Conservation (phyloP, 2,888 invertebrate genomes). For the Hypercompe scribonia region DNA sequence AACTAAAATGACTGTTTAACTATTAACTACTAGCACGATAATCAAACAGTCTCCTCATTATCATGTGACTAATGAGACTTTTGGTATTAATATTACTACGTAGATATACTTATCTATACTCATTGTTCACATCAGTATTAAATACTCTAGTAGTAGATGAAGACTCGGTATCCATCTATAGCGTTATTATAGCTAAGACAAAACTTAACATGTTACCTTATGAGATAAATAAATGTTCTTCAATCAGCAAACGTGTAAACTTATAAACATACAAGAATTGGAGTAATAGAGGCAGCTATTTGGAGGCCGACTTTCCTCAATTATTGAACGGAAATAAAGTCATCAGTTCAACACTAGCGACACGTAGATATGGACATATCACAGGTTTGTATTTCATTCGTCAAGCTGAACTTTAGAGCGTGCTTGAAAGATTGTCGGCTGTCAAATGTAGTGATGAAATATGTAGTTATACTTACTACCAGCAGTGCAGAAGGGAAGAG, state of each 20-base stretch:
- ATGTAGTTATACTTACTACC: neutral
- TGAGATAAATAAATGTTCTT: constrained; percentile 19
- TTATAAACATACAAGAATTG: constrained; percentile 29
- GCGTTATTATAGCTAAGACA: neutral
- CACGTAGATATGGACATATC: neutral
- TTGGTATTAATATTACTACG: too few species aligned
- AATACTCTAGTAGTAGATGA: neutral
- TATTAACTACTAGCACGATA: too few species aligned
- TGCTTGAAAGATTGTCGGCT: neutral
- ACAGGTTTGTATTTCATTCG: neutral
- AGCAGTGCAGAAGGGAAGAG: neutral
- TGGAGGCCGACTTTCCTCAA: constrained; percentile 50
- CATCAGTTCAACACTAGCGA: constrained; percentile 39
- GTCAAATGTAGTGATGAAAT: neutral
- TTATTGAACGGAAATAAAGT: constrained; percentile 60
- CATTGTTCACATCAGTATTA: too few species aligned
- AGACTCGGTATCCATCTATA: neutral
- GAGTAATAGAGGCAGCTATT: constrained; percentile 44
- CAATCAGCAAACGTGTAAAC: constrained; percentile 23
- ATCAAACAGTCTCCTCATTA: too few species aligned
- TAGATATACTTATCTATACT: too few species aligned
- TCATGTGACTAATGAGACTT: too few species aligned
- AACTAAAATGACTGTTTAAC: too few species aligned
- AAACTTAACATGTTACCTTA: neutral
- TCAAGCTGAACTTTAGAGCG: neutral